Conservation (phyloP, 2,113 vertebrate genomes). For the Anseranas semipalmata region DNA sequence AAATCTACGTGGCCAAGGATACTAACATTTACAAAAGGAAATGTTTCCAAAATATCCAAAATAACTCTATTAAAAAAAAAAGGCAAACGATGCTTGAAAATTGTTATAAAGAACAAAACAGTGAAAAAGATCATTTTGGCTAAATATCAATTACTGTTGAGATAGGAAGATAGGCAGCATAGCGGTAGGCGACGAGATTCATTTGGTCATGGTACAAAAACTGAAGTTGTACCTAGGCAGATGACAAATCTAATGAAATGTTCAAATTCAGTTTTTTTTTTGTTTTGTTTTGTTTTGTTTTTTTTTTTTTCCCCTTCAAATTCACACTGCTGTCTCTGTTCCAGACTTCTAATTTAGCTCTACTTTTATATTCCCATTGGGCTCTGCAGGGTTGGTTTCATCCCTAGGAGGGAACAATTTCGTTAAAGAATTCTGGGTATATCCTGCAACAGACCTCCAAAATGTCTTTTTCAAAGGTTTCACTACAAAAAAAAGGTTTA, state of each 20-base stretch:
- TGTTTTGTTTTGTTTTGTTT: too few species aligned
- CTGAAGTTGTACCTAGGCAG: neutral
- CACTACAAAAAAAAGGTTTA: neutral
- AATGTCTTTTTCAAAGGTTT: neutral
- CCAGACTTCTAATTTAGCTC: constrained; percentile 4
- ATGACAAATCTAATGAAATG: neutral
- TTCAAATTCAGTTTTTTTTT: neutral
- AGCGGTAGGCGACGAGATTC: neutral
- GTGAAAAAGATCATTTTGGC: neutral
- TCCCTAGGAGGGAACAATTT: neutral
- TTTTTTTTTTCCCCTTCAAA: neutral
- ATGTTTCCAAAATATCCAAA: neutral
- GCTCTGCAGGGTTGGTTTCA: neutral
- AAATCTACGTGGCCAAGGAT: accelerated
- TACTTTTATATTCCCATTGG: neutral
- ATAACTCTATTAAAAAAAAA: neutral
- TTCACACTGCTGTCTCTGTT: neutral
- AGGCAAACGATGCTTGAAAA: neutral
- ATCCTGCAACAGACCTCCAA: neutral
- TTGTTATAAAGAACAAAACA: neutral
- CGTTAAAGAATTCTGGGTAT: neutral
- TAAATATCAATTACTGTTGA: neutral
- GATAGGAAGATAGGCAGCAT: neutral
- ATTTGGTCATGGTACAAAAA: neutral
- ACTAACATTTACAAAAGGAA: neutral